Percentiles rank a stretch among this genome's conserved stretches.
phyloP scores from a whole-genome alignment of 2,888 invertebrate species.

The Xestobium rufovillosum region DNA sequence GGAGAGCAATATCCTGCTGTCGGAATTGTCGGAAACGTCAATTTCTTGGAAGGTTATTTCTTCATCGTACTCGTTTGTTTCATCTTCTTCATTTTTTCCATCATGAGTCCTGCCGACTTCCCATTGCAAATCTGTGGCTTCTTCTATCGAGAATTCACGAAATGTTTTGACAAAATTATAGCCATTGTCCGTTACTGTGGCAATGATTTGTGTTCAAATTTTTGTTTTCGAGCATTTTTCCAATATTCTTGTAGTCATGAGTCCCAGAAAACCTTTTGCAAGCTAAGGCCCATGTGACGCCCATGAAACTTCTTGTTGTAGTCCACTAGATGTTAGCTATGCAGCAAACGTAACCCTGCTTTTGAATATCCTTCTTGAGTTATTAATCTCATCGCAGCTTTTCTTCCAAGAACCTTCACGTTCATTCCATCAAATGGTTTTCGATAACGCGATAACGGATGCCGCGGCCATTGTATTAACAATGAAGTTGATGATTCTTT shows the following conservation, averaged over 20 bases:
- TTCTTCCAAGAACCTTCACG: background rate
- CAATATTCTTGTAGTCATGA: constrained; percentile 16
- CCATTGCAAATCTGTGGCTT: constrained; percentile 3
- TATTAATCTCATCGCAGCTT: constrained; percentile 3
- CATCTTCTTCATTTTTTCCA: constrained; percentile 10
- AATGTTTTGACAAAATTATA: constrained; percentile 19
- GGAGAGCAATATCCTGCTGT: constrained; percentile 1
- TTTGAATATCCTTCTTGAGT: constrained; percentile 1
- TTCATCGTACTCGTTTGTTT: constrained; percentile 4
- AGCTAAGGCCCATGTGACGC: constrained; percentile 16
- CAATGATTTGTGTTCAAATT: constrained; percentile 12
- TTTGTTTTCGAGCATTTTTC: constrained; percentile 17
- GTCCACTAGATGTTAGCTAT: constrained; percentile 19
- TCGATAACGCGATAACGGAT: constrained; percentile 7
- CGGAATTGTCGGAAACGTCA: constrained; percentile 2
- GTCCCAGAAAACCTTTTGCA: constrained; percentile 17
- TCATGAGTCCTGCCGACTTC: constrained; percentile 4
- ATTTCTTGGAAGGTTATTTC: constrained; percentile 8
- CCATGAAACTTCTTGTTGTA: constrained; percentile 16
- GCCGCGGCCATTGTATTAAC: constrained; percentile 6
- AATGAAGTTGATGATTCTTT: constrained; percentile 3
- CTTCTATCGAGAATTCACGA: constrained; percentile 12
- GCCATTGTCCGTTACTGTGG: constrained; percentile 14
- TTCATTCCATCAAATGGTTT: background rate
- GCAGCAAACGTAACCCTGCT: constrained; percentile 10